Evolutionary conservation across 1,140 invertebrate species (phyloP).

Genomic region (Drosophila prosaltans): DNA sequence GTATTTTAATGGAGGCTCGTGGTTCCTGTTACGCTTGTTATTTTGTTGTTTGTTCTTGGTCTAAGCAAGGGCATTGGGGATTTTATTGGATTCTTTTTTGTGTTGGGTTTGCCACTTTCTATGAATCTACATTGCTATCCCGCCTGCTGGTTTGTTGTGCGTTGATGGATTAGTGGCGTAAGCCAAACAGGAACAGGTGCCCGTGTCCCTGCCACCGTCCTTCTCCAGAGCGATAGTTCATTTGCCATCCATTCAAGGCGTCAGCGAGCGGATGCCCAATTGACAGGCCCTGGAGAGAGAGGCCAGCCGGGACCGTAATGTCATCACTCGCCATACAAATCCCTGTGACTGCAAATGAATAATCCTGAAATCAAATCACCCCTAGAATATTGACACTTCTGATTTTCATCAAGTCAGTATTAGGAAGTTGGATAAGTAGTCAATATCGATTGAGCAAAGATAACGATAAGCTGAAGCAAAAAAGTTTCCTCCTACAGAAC

Average conservation of each 20-base stretch:
- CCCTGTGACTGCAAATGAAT: background rate
- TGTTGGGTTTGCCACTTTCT: background rate
- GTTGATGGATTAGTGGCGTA: slow-evolving; percentile 67
- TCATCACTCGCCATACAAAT: slow-evolving; percentile 29
- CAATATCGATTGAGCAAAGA: background rate
- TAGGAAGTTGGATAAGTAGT: background rate
- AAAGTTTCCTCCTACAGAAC: no score
- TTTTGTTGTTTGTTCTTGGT: slow-evolving; percentile 27
- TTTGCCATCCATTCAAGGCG: slow-evolving; percentile 51
- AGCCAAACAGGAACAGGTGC: slow-evolving; percentile 53
- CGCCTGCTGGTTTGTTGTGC: slow-evolving; percentile 38
- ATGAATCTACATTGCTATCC: no score
- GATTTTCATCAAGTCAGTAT: background rate
- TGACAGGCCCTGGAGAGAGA: slow-evolving; percentile 27
- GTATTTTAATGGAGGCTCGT: slow-evolving; percentile 63
- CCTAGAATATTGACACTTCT: background rate
- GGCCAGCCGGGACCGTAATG: slow-evolving; percentile 15
- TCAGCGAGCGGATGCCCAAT: slow-evolving; percentile 28
- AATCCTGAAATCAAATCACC: slow-evolving; percentile 7
- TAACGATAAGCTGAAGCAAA: no score
- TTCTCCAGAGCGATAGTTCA: slow-evolving; percentile 23
- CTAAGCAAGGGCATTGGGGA: slow-evolving; percentile 41
- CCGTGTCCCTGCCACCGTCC: background rate
- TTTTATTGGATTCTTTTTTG: slow-evolving; percentile 65
- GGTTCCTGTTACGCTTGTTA: slow-evolving; percentile 13